phyloP scores from a whole-genome alignment of 2,888 invertebrate genomes.

The Nemurella pictetii region DNA sequence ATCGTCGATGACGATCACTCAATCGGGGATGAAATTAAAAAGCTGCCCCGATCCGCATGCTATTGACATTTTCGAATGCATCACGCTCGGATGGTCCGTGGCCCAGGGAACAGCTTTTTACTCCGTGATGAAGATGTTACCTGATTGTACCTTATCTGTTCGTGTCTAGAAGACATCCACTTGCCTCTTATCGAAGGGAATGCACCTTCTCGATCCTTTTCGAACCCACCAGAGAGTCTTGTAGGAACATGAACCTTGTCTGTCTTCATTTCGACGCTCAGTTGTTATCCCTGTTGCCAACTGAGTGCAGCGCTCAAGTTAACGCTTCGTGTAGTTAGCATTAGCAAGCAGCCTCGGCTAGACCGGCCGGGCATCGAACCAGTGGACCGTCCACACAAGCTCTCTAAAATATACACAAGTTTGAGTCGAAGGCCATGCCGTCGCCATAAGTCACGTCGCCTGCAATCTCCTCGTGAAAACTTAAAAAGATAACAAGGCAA shows the following conservation, averaged over 20 bases:
- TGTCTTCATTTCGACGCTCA: too few relatives aligned
- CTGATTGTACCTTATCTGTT: background rate
- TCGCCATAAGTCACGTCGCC: background rate
- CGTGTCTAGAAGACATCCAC: background rate
- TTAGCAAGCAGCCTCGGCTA: too few relatives aligned
- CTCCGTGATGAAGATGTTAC: background rate
- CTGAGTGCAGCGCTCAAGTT: too few relatives aligned
- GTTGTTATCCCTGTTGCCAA: too few relatives aligned
- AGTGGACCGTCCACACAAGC: background rate
- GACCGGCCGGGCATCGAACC: background rate
- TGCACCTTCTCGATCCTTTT: too few relatives aligned
- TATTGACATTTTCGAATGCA: background rate
- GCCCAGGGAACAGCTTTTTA: background rate
- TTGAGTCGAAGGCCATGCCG: background rate
- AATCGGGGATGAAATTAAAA: background rate
- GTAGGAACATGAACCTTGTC: too few relatives aligned
- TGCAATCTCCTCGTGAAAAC: background rate
- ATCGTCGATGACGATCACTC: background rate
- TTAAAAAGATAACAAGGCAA: slow-evolving; percentile 18
- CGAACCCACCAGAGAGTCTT: too few relatives aligned
- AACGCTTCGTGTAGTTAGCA: too few relatives aligned
- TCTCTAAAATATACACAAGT: background rate
- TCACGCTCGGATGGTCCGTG: background rate
- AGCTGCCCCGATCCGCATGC: background rate
- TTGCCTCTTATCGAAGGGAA: too few relatives aligned